Percentiles rank a stretch among this genome's conserved stretches.
Evolutionary conservation across 92 coral and sea anemone species (phyloP).

Genomic region (Epizoanthus stellaris): DNA sequence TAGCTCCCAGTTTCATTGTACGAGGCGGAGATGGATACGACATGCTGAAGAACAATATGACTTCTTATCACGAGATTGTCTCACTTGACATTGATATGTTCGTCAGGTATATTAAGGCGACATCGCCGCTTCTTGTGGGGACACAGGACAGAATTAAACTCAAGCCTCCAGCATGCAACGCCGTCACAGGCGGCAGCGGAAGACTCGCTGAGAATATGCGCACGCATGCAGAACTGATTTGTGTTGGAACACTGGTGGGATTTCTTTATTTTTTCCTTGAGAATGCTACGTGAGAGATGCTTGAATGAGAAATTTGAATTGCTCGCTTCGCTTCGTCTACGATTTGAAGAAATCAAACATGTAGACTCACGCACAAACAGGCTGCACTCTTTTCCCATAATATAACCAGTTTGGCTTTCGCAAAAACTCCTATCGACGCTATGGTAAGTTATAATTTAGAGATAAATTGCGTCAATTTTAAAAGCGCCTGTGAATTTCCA

Average conservation of each 20-base stretch:
- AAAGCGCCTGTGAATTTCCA: too few species aligned
- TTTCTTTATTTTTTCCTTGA: background rate
- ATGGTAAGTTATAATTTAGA: too few species aligned
- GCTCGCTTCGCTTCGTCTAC: background rate
- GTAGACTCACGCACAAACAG: too few species aligned
- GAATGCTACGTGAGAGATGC: background rate
- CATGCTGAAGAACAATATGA: conserved; percentile 10
- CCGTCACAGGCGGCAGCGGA: background rate
- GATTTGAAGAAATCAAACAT: background rate
- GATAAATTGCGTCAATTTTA: too few species aligned
- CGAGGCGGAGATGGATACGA: conserved; percentile 8
- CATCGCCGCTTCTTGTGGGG: conserved; percentile 11
- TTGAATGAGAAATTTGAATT: background rate
- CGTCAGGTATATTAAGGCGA: background rate
- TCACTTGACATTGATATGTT: background rate
- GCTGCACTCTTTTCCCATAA: too few species aligned
- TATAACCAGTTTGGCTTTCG: too few species aligned
- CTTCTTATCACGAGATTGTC: conserved; percentile 19
- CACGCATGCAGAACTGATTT: background rate
- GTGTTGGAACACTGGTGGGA: background rate
- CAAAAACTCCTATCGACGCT: too few species aligned
- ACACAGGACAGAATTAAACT: conserved; percentile 16
- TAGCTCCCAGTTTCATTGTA: conserved; percentile 11
- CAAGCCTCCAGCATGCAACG: conserved; percentile 16
- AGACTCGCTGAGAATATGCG: background rate